Percentiles rank a stretch among this genome's conserved stretches.
phyloP scores from a whole-genome alignment of 2,797 vertebrate species.

The Fratercula arctica region DNA sequence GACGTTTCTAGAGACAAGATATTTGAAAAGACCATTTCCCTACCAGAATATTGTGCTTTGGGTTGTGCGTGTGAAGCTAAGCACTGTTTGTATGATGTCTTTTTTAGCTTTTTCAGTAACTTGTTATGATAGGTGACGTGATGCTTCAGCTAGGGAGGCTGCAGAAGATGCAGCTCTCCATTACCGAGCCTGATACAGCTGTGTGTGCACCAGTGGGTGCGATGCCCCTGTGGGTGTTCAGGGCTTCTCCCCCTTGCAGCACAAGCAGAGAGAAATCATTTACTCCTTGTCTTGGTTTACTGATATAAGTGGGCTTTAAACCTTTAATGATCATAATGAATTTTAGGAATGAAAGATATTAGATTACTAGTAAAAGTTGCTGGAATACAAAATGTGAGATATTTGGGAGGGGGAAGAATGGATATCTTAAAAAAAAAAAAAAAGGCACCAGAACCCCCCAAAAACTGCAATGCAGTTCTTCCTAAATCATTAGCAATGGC shows the following conservation, averaged over 20 bases:
- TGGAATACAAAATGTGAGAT: neutral
- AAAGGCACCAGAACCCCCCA: accelerated
- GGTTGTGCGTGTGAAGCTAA: neutral
- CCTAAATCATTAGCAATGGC: neutral
- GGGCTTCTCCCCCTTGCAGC: neutral
- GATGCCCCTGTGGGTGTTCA: too few relatives aligned
- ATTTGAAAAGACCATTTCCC: neutral
- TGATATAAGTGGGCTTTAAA: neutral
- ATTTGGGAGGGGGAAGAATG: neutral
- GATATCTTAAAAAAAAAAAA: neutral
- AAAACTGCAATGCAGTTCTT: accelerated
- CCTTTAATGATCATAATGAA: neutral
- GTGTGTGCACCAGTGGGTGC: too few relatives aligned
- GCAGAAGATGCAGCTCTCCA: neutral
- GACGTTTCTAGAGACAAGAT: neutral
- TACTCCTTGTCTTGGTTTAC: neutral
- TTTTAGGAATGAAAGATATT: neutral
- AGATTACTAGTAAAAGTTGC: neutral
- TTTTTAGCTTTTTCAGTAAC: neutral
- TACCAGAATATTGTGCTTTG: neutral
- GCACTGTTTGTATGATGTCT: neutral
- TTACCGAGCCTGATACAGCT: neutral
- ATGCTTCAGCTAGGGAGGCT: neutral
- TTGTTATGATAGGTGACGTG: neutral
- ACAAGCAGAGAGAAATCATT: neutral